phyloP scores from a whole-genome alignment of 2,888 invertebrate genomes.

The Andrena camellia region DNA sequence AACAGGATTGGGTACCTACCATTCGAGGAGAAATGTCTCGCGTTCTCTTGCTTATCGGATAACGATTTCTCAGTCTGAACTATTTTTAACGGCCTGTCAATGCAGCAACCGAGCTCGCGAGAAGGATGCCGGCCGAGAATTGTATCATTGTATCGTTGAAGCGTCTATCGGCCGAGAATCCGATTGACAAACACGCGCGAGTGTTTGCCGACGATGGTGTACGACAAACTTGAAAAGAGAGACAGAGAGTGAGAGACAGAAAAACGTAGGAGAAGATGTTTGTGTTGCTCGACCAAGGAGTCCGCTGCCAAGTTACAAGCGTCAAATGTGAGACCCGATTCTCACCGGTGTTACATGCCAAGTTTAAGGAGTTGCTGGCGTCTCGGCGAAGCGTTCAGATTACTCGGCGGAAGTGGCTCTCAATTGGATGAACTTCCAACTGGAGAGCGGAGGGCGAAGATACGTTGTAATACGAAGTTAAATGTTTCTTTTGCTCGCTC shows the following conservation, averaged over 20 bases:
- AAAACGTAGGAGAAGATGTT: background rate
- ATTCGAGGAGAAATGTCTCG: constrained; percentile 14
- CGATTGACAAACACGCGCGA: background rate
- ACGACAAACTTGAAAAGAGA: background rate
- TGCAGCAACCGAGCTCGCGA: background rate
- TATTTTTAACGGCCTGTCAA: constrained; percentile 3
- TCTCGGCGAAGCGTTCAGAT: constrained; percentile 1
- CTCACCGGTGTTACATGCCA: background rate
- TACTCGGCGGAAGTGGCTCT: constrained; percentile 12
- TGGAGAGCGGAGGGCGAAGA: too few species aligned
- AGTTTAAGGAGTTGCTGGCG: constrained; percentile 7
- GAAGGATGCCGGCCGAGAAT: background rate
- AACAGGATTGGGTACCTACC: constrained; percentile 40
- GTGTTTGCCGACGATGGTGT: background rate
- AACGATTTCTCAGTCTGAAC: constrained; percentile 39
- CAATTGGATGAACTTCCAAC: constrained; percentile 25
- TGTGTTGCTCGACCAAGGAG: background rate
- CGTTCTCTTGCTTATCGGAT: constrained; percentile 53
- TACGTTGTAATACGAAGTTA: background rate
- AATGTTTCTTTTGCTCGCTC: background rate
- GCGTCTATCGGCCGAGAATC: background rate
- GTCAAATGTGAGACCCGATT: constrained; percentile 1
- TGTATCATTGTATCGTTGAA: background rate
- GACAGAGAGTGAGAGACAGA: background rate
- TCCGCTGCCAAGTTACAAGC: background rate